A percentile compares a stretch with the other conserved stretches of the same genome.
phyloP scores from a whole-genome alignment of 2,888 invertebrate species.

The Habrosyne pyritoides region DNA sequence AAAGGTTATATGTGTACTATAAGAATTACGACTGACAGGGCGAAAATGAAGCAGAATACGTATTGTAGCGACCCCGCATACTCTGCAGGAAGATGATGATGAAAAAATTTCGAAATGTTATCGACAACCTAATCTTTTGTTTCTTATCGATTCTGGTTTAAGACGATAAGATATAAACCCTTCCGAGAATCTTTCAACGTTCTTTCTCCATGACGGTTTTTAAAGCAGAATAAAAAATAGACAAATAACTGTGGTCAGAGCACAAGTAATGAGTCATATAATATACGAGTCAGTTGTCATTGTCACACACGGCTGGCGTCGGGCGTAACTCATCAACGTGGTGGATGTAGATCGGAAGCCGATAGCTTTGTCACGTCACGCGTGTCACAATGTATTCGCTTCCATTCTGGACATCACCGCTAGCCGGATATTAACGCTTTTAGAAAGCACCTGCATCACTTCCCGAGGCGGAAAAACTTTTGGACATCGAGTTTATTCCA shows the following conservation, averaged over 20 bases:
- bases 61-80: too few relatives aligned
- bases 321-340: conserved; percentile 28
- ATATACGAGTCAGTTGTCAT: not conserved
- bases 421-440: conserved; percentile 74
- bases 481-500: not conserved
- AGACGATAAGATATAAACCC: not conserved
- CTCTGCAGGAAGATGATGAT: too few relatives aligned
- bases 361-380: conserved; percentile 64
- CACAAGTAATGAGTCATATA: not conserved
- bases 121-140: not conserved
- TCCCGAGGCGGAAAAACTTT: conserved; percentile 12
- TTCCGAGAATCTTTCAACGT: not conserved
- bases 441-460: conserved; percentile 54
- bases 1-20: too few relatives aligned
- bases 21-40: too few relatives aligned
- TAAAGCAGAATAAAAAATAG: not conserved
- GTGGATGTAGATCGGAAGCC: conserved; percentile 64
- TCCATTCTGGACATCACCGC: conserved; percentile 58
- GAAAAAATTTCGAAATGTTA: not conserved
- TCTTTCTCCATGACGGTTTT: not conserved
- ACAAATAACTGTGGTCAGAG: not conserved
- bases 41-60: too few relatives aligned
- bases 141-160: not conserved
- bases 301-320: not conserved
- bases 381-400: conserved; percentile 55